Evolutionary conservation across 2,797 vertebrate genomes (phyloP), one percentile per base, ranked within the genome.

Genomic region (Epinephelus coioides): DNA sequence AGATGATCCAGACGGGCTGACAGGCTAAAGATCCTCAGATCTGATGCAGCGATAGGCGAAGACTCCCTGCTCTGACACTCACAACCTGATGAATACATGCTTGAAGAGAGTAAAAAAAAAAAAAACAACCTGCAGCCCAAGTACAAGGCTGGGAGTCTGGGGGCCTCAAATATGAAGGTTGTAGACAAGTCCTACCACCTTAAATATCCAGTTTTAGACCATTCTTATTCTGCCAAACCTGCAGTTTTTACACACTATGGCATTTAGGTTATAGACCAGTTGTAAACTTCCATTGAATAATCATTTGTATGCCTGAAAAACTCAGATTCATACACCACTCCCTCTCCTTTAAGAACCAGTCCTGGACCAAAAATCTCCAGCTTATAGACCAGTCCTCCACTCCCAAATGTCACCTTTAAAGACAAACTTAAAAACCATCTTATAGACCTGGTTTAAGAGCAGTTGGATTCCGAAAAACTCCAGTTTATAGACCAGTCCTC

Each of bases 1-100:
- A 89, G 76, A 56, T 6, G 81, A 79, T 62, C 65, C 73, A 70
- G 66, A 69, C 21, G 5, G 27, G 60, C 56, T 65, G 79, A 74
- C 54, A 21, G 56, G 51, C 64, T 67, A 47, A 9, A 55, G 27
- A 64, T 61, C 43, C 38, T 80, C 76, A 56, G 51, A 76, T 69
- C 19, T 53, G 79, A 56, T 27, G 56, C 56, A 21, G 62, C 13
- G 2, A 27, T 62, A 59, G 19, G 21, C 3, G 1, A 54, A 4
- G 44, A 59, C 63, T 5, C 19, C 21, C 23, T 19, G 1, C 47
- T n/a, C 11, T 1, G 38, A 78, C 66, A 15, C 55, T 56, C 40
- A 0, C 11, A 56, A 17, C 15, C 67, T 21, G 43, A 54, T 14
- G 62, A 81, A 27, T 1, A 43, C 69, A 17, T 5, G n/a, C 7